These are phyloP conservation scores for Typhlomys cinereus DNA, from an alignment of 2,113 vertebrate species.

Conservation along the genomic window DNA sequence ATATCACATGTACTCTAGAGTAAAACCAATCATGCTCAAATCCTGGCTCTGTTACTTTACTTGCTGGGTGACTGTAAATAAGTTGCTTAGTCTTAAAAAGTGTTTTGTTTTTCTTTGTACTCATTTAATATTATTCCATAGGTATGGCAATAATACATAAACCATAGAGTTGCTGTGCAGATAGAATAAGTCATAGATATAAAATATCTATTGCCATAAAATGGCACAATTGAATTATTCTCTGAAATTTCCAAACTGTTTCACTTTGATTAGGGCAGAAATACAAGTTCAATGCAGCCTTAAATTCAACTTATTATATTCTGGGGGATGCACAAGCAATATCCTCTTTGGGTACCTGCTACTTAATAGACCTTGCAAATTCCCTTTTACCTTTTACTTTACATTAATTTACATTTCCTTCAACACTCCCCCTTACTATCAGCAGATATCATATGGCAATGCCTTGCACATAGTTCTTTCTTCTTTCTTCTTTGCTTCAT, in stretches of 20 bases:
- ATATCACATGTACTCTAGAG: not conserved
- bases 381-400: not conserved
- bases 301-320: not conserved
- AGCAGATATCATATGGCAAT: not conserved
- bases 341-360: not conserved
- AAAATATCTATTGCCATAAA: constrained; percentile 27
- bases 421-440: not conserved
- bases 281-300: not conserved
- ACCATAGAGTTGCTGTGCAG: not conserved
- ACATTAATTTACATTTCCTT: not conserved
- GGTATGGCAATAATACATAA: not conserved
- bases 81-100: not conserved
- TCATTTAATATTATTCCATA: not conserved
- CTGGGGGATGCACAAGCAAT: not conserved
- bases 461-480: not conserved
- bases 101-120: not conserved
- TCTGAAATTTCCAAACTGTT: not conserved
- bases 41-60: not conserved
- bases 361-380: not conserved
- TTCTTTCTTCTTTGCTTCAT: not conserved
- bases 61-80: not conserved
- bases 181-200: not conserved
- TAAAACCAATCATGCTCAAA: constrained; percentile 16
- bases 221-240: not conserved
- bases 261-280: not conserved